A percentile compares a stretch with the other conserved stretches of the same genome.
Conservation (phyloP, 2,797 vertebrate genomes). For the Anomalospiza imberbis region DNA sequence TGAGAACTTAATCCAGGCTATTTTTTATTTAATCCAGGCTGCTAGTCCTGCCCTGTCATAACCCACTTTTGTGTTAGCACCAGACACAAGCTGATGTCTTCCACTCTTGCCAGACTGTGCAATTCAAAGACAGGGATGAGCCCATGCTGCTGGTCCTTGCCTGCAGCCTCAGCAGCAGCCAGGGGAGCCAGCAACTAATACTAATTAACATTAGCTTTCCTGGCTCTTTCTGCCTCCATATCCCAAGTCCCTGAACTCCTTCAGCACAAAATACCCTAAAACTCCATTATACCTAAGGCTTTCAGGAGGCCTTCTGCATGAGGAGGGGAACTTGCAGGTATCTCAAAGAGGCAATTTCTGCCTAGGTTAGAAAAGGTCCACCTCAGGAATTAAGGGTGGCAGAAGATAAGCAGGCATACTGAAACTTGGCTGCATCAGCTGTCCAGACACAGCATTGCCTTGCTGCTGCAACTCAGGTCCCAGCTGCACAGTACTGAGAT, state of each 20-base stretch:
- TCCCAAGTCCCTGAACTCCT: neutral
- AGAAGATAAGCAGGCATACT: neutral
- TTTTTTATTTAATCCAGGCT: neutral
- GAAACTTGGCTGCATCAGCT: neutral
- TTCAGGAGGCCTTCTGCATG: neutral
- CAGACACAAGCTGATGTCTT: neutral
- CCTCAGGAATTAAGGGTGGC: neutral
- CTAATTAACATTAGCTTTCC: neutral
- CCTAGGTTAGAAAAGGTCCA: neutral
- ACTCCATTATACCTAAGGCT: neutral
- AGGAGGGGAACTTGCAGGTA: fast-evolving
- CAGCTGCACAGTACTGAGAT: neutral
- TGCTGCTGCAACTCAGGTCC: neutral
- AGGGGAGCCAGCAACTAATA: neutral
- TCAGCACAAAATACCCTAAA: neutral
- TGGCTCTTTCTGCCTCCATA: neutral
- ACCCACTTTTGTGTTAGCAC: neutral
- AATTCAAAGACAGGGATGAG: neutral
- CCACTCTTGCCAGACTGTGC: neutral
- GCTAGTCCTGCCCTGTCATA: neutral
- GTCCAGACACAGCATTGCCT: neutral
- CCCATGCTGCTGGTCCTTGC: fast-evolving
- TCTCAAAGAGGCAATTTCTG: neutral
- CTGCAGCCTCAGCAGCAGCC: neutral
- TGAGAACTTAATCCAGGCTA: neutral